Evolutionary conservation across 2,888 invertebrate genomes (phyloP).

Genomic region (Ophion obscuratus): DNA sequence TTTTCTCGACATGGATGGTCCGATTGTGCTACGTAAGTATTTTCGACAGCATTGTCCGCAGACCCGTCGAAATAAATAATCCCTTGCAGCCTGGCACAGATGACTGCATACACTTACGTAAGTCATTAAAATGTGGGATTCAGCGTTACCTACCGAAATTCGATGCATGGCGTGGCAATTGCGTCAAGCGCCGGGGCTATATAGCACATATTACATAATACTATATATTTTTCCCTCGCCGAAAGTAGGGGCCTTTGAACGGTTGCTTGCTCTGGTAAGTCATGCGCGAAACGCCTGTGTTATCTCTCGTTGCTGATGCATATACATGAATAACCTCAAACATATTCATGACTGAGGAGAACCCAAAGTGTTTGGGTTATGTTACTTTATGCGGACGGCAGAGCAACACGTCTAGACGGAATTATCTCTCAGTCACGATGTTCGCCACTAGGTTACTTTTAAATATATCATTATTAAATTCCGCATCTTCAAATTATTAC

Average conservation of each 20-base stretch:
- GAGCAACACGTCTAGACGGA: conserved; percentile 9
- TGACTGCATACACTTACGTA: background rate
- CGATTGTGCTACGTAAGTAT: conserved; percentile 3
- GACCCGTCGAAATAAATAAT: background rate
- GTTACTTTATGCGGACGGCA: background rate
- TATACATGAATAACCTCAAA: conserved; percentile 59
- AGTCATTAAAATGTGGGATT: conserved; percentile 3
- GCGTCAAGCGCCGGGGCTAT: background rate
- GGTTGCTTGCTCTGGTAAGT: conserved; percentile 46
- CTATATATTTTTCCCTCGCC: background rate
- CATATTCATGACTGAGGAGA: conserved; percentile 48
- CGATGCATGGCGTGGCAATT: background rate
- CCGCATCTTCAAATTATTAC: background rate
- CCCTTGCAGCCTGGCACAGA: background rate
- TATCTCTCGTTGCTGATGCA: conserved; percentile 57
- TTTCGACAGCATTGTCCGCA: background rate
- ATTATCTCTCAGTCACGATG: background rate
- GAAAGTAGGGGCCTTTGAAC: background rate
- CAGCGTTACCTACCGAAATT: background rate
- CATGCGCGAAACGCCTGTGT: conserved; percentile 45
- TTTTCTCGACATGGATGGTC: background rate
- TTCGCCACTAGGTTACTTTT: background rate
- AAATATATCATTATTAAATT: too few relatives aligned
- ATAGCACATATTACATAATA: conserved; percentile 9
- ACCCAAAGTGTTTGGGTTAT: conserved; percentile 19